Base-by-base conservation (phyloP, 2,888 invertebrate species). In the Aelia acuminata region DNA sequence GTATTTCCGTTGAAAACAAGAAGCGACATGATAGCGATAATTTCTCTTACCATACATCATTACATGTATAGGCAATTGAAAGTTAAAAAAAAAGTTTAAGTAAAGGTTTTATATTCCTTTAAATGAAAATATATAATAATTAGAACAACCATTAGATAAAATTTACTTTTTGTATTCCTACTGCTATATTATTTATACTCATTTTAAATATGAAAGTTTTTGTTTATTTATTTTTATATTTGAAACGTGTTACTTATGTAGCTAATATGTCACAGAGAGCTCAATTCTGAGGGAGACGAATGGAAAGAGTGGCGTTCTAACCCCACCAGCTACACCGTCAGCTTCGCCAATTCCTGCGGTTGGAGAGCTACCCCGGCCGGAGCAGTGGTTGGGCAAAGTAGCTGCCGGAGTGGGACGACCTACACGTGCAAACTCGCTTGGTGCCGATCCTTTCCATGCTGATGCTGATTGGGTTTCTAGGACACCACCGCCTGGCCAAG, bases 361-460 rank as follows among this genome's bases (percentile, higher is more conserved):
- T 88, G 75, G 90, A 22, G 92, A 92, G 89, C 93, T 96, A 92
- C 97, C 96, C 47, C 96, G 95, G 92, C 96, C 97, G 0, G 97
- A 97, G 91, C 96, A 96, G 91, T 97, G 96, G 97, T 92, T 97
- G 90, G 96, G 96, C 15, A 95, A 95, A 91, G 94, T 96, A 84
- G 95, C 95, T 22, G 94, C 94, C 94, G 90, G 93, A 93, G 91
- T 94, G 94, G 93, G 35, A 93, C 93, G 22, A 92, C 92, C 89
- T 11, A 57, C 50, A 39, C 88, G 88, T 48, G 86, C 88, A 49
- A 90, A 89, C n/a, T 89, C 89, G 0, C 88, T 91, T 88, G 85
- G 90, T 89, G 91, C 93, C 31, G 96, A 97, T 93, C 97, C 97
- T 0, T 97, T 97, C 91, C 96, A 97, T 92, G 96, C 96, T 22